phyloP scores from a whole-genome alignment of 2,888 invertebrate species.

The Actias luna region DNA sequence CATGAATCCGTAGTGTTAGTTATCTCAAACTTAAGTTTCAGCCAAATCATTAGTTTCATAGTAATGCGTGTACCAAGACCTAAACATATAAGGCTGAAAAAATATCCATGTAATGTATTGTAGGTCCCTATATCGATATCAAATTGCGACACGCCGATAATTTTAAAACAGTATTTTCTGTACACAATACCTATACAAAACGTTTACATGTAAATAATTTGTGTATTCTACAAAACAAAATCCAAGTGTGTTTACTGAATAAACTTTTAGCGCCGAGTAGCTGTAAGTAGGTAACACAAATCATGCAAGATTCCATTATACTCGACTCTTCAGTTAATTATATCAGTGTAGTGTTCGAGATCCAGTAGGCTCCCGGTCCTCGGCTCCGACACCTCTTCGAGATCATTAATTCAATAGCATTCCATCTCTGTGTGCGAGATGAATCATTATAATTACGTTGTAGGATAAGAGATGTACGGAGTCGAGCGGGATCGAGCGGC shows the following conservation, averaged over 20 bases:
- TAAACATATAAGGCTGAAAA: no score
- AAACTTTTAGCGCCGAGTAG: neutral
- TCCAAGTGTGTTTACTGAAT: neutral
- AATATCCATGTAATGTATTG: no score
- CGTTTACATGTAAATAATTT: neutral
- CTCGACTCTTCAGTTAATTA: neutral
- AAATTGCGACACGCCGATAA: no score
- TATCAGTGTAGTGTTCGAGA: slow-evolving; percentile 4
- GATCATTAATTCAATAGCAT: slow-evolving; percentile 45
- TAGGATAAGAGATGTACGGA: no score
- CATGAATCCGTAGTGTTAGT: no score
- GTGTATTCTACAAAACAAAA: neutral
- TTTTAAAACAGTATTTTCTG: no score
- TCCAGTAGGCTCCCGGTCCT: neutral
- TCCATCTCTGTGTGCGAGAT: slow-evolving; percentile 15
- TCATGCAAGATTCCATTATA: neutral
- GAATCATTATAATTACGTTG: slow-evolving; percentile 18
- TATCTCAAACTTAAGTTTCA: no score
- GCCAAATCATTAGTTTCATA: no score
- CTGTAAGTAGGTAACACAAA: neutral
- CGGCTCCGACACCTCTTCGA: neutral
- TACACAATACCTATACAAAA: neutral
- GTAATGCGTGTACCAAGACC: no score
- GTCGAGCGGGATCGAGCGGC: neutral
- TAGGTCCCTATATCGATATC: no score